Evolutionary conservation across 30 jellyfish, hydroid and myxozoan genomes (phyloP).

Genomic region (Hydra vulgaris): DNA sequence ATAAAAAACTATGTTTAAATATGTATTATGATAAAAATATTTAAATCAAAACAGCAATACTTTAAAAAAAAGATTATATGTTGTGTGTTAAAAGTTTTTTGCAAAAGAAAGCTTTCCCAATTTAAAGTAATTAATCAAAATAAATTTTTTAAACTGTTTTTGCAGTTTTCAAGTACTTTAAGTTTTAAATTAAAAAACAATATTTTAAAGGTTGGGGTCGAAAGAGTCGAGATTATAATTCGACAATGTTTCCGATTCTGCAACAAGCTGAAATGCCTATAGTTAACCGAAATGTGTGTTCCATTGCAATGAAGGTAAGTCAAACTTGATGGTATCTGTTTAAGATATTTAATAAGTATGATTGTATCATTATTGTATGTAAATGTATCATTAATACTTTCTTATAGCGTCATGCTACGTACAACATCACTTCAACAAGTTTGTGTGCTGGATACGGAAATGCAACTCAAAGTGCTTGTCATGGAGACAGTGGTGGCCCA

Average conservation of each 20-base stretch:
- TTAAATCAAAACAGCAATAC: no score
- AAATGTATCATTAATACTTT: no score
- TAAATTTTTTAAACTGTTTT: no score
- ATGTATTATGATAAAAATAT: no score
- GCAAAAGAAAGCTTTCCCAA: no score
- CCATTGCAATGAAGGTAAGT: neutral
- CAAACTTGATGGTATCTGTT: neutral
- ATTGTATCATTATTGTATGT: no score
- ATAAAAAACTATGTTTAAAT: no score
- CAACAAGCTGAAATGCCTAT: slow-evolving; percentile 20
- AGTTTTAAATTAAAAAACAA: neutral
- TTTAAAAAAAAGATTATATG: no score
- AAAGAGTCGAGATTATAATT: neutral
- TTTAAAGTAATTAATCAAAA: no score
- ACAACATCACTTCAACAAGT: neutral
- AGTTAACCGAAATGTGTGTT: neutral
- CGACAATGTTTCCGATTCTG: neutral
- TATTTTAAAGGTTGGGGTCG: slow-evolving; percentile 18
- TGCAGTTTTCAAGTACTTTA: no score
- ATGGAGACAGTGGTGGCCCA: slow-evolving; percentile 29
- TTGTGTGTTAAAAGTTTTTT: no score
- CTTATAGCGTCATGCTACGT: neutral
- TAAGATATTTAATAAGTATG: no score
- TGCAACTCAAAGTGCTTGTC: slow-evolving; percentile 15
- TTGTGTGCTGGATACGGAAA: slow-evolving; percentile 18